Evolutionary conservation across 2,888 invertebrate genomes (phyloP).

Genomic region (Myopa testacea): DNA sequence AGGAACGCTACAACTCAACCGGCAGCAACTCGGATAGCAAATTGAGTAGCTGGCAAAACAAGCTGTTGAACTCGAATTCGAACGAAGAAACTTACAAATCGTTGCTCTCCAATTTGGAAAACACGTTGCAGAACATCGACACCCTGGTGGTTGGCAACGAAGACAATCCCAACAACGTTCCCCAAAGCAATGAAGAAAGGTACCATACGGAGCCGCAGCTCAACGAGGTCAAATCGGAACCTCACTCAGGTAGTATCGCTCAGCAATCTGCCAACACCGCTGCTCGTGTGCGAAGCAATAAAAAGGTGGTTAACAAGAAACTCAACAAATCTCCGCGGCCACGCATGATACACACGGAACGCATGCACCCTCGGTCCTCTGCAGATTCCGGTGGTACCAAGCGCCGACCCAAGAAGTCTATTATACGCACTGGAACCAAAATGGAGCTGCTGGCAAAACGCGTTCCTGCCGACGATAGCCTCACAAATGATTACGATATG

Average conservation of each 20-base stretch:
- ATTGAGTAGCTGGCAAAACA: constrained; percentile 59
- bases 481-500: constrained; percentile 64
- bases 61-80: constrained; percentile 57
- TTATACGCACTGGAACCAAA: constrained; percentile 63
- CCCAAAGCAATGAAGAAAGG: constrained; percentile 26
- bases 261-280: constrained; percentile 17
- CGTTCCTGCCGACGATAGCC: neutral
- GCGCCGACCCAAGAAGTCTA: constrained; percentile 73
- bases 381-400: constrained; percentile 61
- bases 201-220: neutral
- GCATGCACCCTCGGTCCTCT: constrained; percentile 69
- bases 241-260: neutral
- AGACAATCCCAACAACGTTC: constrained; percentile 46
- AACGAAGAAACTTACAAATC: constrained; percentile 68
- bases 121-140: constrained; percentile 69
- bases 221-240: neutral
- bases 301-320: constrained; percentile 35
- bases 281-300: constrained; percentile 56
- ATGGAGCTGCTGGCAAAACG: constrained; percentile 43
- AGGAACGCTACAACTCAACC: constrained; percentile 54
- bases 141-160: constrained; percentile 62
- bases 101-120: constrained; percentile 69
- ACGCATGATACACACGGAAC: constrained; percentile 84
- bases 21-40: constrained; percentile 53
- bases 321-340: constrained; percentile 68